Conservation (phyloP, 2,888 invertebrate genomes). For the Rutpela maculata region DNA sequence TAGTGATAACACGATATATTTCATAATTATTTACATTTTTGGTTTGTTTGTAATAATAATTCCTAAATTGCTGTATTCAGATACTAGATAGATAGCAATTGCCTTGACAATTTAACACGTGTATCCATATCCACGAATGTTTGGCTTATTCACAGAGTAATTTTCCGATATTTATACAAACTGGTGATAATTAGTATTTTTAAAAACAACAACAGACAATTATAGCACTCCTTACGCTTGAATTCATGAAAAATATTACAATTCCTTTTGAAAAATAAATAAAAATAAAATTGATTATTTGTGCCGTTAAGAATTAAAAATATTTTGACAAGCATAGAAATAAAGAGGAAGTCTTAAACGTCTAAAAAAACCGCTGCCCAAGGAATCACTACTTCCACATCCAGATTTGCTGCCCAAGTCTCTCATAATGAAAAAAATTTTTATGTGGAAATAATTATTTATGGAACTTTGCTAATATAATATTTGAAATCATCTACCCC, state of each 20-base stretch:
- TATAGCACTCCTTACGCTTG: not conserved
- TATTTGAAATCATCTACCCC: too few species aligned
- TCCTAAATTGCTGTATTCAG: not conserved
- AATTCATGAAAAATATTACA: not conserved
- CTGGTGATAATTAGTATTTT: not conserved
- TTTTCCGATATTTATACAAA: not conserved
- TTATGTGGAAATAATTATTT: too few species aligned
- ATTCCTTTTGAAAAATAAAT: too few species aligned
- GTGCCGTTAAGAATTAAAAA: too few species aligned
- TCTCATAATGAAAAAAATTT: too few species aligned
- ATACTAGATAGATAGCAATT: not conserved
- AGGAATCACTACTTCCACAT: too few species aligned
- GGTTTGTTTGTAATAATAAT: not conserved
- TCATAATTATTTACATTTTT: not conserved
- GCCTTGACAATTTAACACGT: not conserved
- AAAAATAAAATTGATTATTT: too few species aligned
- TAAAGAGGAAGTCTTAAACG: too few species aligned
- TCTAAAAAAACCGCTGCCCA: too few species aligned
- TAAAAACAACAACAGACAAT: not conserved
- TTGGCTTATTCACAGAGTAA: not conserved
- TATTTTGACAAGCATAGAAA: too few species aligned
- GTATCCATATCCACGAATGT: not conserved
- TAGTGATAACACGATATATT: not conserved
- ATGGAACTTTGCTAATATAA: too few species aligned
- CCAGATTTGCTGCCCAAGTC: too few species aligned